These are phyloP conservation scores for Eupeodes luniger DNA, from an alignment of 2,888 invertebrate genomes.

Conservation along the genomic window DNA sequence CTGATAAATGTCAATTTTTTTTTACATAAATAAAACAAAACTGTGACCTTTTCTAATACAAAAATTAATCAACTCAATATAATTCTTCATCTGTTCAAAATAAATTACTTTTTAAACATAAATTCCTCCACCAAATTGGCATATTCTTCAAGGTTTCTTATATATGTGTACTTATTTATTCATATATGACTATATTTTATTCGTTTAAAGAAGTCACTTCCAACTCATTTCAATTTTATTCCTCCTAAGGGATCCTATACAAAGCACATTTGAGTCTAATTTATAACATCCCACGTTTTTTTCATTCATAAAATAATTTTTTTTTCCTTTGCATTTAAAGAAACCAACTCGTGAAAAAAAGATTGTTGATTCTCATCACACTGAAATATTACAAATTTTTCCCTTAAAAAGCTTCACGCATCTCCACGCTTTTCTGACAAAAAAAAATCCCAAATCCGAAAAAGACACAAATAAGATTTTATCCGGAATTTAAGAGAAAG, in stretches of 20 bases:
- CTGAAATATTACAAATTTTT: not conserved
- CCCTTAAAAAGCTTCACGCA: slow-evolving; percentile 9
- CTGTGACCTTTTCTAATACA: no score
- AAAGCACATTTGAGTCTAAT: not conserved
- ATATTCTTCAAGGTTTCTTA: no score
- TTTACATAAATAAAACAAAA: no score
- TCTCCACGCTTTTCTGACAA: not conserved
- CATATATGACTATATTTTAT: no score
- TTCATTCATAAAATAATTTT: slow-evolving; percentile 3
- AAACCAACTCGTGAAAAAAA: not conserved
- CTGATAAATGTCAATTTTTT: no score
- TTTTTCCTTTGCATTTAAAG: not conserved
- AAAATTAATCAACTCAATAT: no score
- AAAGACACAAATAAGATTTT: slow-evolving; percentile 7
- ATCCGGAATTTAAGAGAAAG: slow-evolving; percentile 64
- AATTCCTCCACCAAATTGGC: no score
- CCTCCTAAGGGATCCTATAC: not conserved
- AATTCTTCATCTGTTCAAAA: no score
- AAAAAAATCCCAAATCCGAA: slow-evolving; percentile 41
- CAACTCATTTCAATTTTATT: slow-evolving; percentile 1
- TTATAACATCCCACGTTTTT: slow-evolving; percentile 16
- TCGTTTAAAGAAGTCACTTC: not conserved
- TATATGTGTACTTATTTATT: no score
- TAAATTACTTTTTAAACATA: no score
- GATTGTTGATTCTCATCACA: not conserved